Evolutionary conservation across 2,888 invertebrate species (phyloP), one percentile per base, ranked within the genome.

Genomic region (Acleris laterana): DNA sequence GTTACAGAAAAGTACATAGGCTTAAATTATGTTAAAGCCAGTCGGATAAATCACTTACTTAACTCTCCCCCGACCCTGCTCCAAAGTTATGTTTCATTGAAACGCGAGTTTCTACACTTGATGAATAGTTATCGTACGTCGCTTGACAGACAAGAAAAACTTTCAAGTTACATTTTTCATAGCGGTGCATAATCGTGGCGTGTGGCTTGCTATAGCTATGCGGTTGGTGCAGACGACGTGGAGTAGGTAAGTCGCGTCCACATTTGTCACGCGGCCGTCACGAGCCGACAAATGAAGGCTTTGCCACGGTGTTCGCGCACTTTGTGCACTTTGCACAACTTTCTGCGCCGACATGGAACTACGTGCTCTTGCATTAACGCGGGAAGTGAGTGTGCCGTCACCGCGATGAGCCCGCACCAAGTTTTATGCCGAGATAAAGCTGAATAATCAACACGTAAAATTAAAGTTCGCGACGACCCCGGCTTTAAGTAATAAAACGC

Each of bases 271-370:
- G 82, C 85, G 85, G 84, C 80, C 88, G 91, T 92, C 92, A 93
- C 83, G 83, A 88, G 90, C 83, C 92, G 91, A 93, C 93, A 93
- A 93, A 93, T 93, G 93, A 93, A 91, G 92, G 91, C 92, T 90
- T 91, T 89, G 86, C 89, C 82, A 83, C 85, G 86, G 82, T 83
- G 85, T 86, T 87, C 84, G 86, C 88, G 85, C 87, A 90, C 91
- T 90, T 89, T 90, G 90, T 90, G 89, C 92, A 90, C 90, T 89
- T 89, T 87, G 83, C 88, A 86, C 86, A 90, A 90, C 87, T 90
- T 90, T 90, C 89, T 87, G 85, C 87, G 83, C 82, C 85, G 88
- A 87, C 89, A 85, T 87, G 84, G 80, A 88, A 87, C 90, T 90
- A 89, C 90, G 91, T 90, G 91, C 88, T 87, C 87, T 85, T 87